Evolutionary conservation across 2,113 vertebrate species (phyloP).

Genomic region (Oreochromis spilurus): DNA sequence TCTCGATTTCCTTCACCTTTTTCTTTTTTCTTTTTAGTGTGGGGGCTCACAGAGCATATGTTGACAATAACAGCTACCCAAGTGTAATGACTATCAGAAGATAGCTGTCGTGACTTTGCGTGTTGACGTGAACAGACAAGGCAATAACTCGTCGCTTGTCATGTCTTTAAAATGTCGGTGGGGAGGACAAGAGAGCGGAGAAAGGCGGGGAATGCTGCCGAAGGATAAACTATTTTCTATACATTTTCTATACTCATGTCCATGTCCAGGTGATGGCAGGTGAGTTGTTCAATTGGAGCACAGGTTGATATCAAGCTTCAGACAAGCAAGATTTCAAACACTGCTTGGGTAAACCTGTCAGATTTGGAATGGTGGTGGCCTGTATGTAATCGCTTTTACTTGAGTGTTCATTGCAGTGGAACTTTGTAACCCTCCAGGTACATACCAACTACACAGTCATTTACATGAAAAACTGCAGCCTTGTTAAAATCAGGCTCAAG

Average conservation of each 20-base stretch:
- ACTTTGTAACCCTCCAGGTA: background rate
- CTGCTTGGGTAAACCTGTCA: background rate
- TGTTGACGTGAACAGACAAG: background rate
- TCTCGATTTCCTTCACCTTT: constrained; percentile 10
- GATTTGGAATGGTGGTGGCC: background rate
- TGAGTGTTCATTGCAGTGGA: background rate
- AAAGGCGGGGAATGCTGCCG: background rate
- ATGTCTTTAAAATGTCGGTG: background rate
- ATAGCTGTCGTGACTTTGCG: background rate
- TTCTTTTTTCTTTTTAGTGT: background rate
- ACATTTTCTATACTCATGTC: background rate
- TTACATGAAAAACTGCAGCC: background rate
- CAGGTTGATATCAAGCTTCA: background rate
- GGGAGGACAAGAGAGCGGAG: background rate
- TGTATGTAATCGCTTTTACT: background rate
- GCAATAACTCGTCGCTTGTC: constrained; percentile 32
- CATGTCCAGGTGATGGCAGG: background rate
- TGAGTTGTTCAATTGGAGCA: background rate
- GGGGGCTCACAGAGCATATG: background rate
- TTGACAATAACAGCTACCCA: constrained; percentile 5
- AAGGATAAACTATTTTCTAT: background rate
- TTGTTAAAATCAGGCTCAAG: background rate
- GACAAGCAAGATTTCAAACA: background rate
- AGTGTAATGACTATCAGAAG: constrained; percentile 19
- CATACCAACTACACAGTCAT: background rate